Evolutionary conservation across 2,888 invertebrate genomes (phyloP).

Genomic region (Cylloceria caligata): DNA sequence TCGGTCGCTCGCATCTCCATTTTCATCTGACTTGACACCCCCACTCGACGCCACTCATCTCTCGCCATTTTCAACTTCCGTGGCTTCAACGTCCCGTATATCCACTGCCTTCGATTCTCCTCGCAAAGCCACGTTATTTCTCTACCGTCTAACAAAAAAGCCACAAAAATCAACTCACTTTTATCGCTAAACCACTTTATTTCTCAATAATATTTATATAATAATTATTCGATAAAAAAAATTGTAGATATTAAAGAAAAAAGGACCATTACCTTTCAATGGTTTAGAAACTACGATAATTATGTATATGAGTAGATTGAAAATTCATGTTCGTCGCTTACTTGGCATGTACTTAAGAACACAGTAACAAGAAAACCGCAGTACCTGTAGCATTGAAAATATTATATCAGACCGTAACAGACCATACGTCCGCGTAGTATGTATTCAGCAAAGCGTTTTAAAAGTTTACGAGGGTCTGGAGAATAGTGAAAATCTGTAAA

Average conservation of each 20-base stretch:
- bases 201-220: too few species aligned
- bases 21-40: conserved; percentile 80
- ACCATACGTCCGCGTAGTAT: neutral
- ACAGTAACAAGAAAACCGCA: neutral
- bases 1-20: conserved; percentile 82
- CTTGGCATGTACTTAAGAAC: neutral
- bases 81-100: conserved; percentile 24
- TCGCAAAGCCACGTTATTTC: neutral
- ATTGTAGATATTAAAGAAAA: neutral
- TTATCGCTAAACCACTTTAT: neutral
- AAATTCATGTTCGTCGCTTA: neutral
- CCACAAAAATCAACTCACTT: too few species aligned
- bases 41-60: conserved; percentile 25
- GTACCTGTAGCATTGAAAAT: conserved; percentile 5
- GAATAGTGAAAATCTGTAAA: conserved; percentile 47
- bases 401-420: neutral
- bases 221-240: neutral
- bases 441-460: conserved; percentile 21
- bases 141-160: too few species aligned
- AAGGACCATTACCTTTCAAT: neutral
- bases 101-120: neutral
- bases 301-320: too few species aligned
- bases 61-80: conserved; percentile 49
- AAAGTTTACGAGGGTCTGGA: conserved; percentile 36
- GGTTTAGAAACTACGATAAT: neutral